Evolutionary conservation across 2,888 invertebrate genomes (phyloP).

Genomic region (Andricus quercusramuli): DNA sequence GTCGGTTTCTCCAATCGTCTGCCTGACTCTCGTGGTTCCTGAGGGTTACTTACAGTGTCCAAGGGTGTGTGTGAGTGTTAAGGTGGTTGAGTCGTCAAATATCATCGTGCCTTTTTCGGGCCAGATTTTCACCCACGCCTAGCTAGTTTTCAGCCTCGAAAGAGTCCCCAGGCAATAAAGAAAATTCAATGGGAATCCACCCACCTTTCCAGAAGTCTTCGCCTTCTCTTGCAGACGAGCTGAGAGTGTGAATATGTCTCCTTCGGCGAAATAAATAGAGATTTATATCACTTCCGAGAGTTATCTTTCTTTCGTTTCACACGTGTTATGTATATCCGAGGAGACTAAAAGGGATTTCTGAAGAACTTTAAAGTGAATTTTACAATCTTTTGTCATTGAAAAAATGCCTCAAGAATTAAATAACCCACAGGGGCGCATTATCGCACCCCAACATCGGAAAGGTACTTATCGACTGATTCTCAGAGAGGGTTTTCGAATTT

Average conservation of each 20-base stretch:
- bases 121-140: not conserved
- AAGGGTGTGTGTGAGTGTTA: not conserved
- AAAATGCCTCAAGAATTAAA: not conserved
- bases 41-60: conserved; percentile 20
- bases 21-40: conserved; percentile 29
- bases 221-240: not conserved
- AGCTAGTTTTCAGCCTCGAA: conserved; percentile 11
- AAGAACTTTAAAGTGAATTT: not conserved
- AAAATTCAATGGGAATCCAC: not conserved
- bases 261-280: not conserved
- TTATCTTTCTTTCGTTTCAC: not conserved
- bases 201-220: not conserved
- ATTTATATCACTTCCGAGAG: not conserved
- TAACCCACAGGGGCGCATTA: not conserved
- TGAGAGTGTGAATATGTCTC: not conserved
- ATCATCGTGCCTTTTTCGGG: not conserved
- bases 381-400: not conserved
- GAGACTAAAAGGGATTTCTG: not conserved
- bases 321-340: not conserved
- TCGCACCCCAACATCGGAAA: too few species aligned
- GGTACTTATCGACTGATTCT: too few species aligned
- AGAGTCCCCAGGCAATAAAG: conserved; percentile 3
- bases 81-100: conserved; percentile 20
- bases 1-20: conserved; percentile 29
- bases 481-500: too few species aligned